Conservation (phyloP, 2,113 vertebrate genomes). For the Phrynosoma platyrhinos region DNA sequence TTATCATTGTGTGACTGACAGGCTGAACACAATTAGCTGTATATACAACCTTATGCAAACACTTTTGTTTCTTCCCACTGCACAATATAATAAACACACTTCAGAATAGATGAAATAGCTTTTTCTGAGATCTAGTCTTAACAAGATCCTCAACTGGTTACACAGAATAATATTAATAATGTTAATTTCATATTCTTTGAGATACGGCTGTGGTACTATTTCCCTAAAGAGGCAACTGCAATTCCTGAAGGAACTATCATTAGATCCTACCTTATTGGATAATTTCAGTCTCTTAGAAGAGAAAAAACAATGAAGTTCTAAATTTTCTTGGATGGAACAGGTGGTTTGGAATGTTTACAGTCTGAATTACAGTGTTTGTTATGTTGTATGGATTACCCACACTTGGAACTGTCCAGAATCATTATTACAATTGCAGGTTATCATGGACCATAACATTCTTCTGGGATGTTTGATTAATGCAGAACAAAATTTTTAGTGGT, state of each 20-base stretch:
- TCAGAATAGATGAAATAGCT: slow-evolving; percentile 19
- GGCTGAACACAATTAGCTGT: background rate
- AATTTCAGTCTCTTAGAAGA: background rate
- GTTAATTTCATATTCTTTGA: background rate
- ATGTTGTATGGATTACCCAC: background rate
- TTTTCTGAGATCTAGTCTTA: background rate
- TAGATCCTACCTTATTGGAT: background rate
- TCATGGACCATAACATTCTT: background rate
- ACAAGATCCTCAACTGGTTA: background rate
- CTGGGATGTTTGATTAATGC: background rate
- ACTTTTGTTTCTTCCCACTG: background rate
- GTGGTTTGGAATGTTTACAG: background rate
- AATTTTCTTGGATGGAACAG: background rate
- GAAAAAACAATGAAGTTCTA: background rate
- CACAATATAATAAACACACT: background rate
- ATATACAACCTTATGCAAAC: background rate
- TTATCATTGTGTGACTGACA: slow-evolving; percentile 1
- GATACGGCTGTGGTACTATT: background rate
- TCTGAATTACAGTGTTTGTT: background rate
- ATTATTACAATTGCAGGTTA: background rate
- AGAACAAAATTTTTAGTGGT: background rate
- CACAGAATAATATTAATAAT: no score
- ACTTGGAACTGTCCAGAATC: background rate
- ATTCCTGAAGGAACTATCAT: background rate
- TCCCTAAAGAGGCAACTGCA: background rate